These are phyloP conservation scores for Carassius carassius DNA, from an alignment of 2,113 vertebrate genomes.

Conservation along the genomic window DNA sequence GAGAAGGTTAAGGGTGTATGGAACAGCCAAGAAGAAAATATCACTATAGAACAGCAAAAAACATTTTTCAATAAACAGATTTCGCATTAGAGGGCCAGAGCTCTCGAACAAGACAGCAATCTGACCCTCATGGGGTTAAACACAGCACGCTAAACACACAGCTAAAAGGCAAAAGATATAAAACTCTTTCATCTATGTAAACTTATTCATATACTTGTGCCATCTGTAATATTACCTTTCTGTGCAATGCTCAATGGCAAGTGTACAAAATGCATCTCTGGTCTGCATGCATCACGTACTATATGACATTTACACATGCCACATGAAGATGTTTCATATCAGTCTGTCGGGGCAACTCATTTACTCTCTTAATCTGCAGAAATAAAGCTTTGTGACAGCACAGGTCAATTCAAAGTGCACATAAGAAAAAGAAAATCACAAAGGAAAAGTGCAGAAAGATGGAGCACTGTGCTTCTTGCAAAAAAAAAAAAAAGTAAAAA, in stretches of 20 bases:
- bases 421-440: conserved; percentile 60
- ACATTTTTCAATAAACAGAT: background rate
- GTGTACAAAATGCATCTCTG: conserved; percentile 21
- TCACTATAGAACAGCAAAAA: conserved; percentile 14
- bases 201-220: conserved; percentile 18
- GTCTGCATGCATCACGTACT: conserved; percentile 25
- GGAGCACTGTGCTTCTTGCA: conserved; percentile 48
- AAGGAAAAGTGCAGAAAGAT: conserved; percentile 66
- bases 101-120: background rate
- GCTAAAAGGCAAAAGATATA: conserved; percentile 10
- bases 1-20: conserved; percentile 51
- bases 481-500: background rate
- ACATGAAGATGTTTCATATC: conserved; percentile 56
- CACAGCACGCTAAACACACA: background rate
- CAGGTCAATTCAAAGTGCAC: conserved; percentile 80
- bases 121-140: background rate
- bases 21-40: conserved; percentile 47
- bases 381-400: conserved; percentile 79
- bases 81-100: background rate
- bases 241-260: background rate
- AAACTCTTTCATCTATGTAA: conserved; percentile 13
- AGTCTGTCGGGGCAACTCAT: conserved; percentile 3
- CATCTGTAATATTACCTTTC: background rate
- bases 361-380: conserved; percentile 50
- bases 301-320: conserved; percentile 59